Conservation (phyloP, 2,113 vertebrate species). For the Tauraco erythrolophus region DNA sequence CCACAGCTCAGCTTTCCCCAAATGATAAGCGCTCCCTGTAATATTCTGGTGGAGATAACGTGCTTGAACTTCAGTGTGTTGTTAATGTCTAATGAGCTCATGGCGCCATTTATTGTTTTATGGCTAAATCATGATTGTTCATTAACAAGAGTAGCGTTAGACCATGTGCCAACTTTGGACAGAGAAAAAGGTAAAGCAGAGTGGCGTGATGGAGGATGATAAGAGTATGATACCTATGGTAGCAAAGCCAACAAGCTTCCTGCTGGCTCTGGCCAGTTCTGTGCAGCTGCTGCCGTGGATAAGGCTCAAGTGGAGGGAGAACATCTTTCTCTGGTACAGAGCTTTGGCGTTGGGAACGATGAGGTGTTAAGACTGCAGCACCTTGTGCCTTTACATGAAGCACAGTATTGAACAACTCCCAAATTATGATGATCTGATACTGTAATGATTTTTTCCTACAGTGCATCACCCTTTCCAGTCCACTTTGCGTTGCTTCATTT, state of each 20-base stretch:
- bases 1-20: neutral
- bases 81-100: constrained; percentile 29
- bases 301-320: neutral
- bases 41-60: neutral
- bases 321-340: neutral
- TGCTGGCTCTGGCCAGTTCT: neutral
- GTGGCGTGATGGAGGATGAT: neutral
- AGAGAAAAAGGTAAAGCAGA: neutral
- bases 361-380: no score
- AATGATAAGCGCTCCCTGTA: neutral
- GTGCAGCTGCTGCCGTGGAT: neutral
- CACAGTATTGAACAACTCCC: accelerated
- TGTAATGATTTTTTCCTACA: neutral
- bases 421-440: neutral
- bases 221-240: neutral
- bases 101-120: neutral
- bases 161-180: neutral
- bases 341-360: neutral
- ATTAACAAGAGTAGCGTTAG: constrained; percentile 27
- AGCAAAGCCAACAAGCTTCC: neutral
- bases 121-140: constrained; percentile 38
- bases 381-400: neutral
- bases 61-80: constrained; percentile 6
- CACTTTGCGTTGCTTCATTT: accelerated
- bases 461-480: accelerated